Evolutionary conservation across 2,113 vertebrate genomes (phyloP), one percentile per base, ranked within the genome.

Genomic region (Pampusana beccarii): DNA sequence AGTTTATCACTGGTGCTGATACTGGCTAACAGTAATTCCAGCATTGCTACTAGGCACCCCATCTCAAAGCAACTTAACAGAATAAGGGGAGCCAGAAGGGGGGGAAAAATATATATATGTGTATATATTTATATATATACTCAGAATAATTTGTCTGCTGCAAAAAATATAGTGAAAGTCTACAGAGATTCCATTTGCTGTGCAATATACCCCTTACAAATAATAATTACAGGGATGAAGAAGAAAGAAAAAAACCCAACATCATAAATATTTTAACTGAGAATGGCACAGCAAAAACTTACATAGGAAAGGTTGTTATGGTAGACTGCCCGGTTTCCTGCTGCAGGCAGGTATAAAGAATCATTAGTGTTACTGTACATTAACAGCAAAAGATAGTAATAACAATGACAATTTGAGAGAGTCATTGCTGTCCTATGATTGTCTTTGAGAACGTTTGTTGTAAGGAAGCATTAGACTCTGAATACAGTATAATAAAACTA

Each of bases 261-360:
- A 62, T 81, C 33, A 81, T 74, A 81, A 92, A 87, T 92, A 78
- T 93, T 82, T 88, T 56, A 92, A 91, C 48, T 90, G 73, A 92
- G 92, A 92, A 81, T 36, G 94, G 44, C 53, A 56, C 24, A 95
- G 54, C 74, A 78, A 65, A 93, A 89, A 44, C 42, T 33, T 83
- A 64, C 9, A 5, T 91, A 79, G 69, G 56, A 69, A 75, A 74
- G 48, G 54, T 95, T 93, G 57, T 86, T 82, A 44, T 85, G 66
- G 67, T 89, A 60, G 62, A 50, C 80, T 86, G 57, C 56, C 65
- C 93, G 58, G 58, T 96, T 97, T 97, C 78, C 94, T 91, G 75
- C 90, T 94, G 66, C 80, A 93, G 61, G 79, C 86, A 70, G 36
- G 61, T 93, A 85, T 88, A 77, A 94, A 72, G 81, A 85, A 85